A percentile compares a stretch with the other conserved stretches of the same genome.
Conservation (phyloP, 2,113 vertebrate genomes). For the Triplophysa tibetana region DNA sequence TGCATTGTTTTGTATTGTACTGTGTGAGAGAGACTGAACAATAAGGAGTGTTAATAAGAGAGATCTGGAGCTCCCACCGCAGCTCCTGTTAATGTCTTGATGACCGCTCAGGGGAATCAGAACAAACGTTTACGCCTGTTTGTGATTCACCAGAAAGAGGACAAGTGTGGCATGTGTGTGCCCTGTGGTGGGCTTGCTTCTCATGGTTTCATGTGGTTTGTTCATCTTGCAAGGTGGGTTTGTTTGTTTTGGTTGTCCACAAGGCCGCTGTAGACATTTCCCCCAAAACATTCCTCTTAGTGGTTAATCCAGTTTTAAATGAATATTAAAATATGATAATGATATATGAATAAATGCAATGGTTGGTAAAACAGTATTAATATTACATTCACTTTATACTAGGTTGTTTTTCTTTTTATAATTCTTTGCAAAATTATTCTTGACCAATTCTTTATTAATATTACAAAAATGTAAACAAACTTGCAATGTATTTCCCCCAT, state of each 20-base stretch:
- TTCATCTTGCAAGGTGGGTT: neutral
- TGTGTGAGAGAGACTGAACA: no score
- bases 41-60: neutral
- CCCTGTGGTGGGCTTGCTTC: neutral
- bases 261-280: neutral
- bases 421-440: no score
- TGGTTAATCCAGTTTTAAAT: neutral
- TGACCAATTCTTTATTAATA: no score
- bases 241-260: neutral
- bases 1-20: neutral
- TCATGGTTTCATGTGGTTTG: neutral
- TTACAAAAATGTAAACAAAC: no score
- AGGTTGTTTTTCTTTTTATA: no score
- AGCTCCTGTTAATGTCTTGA: slow-evolving; percentile 53
- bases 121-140: slow-evolving; percentile 62
- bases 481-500: no score
- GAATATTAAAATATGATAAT: no score
- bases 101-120: slow-evolving; percentile 52
- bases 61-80: slow-evolving; percentile 11
- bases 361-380: no score
- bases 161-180: slow-evolving; percentile 16
- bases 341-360: no score
- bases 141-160: slow-evolving; percentile 46
- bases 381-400: no score
- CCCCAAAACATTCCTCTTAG: neutral